Base-by-base conservation (phyloP, 2,797 vertebrate genomes). In the Telmatherina bonti region DNA sequence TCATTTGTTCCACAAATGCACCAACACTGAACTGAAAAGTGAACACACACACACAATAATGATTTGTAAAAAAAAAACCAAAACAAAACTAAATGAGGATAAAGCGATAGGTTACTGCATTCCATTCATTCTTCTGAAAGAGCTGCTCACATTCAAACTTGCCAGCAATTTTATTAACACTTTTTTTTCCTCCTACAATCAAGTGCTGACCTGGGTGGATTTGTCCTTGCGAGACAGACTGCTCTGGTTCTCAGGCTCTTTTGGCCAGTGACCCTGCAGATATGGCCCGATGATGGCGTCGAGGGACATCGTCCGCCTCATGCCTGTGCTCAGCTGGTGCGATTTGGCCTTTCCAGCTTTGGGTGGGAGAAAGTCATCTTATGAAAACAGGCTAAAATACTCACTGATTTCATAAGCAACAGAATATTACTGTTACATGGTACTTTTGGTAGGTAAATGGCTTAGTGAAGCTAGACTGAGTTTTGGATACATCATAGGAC, bases 191-290 rank as follows among this genome's bases (percentile, higher is more conserved):
- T 3, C 20, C 33, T 26, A 20, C 9, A 49, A 52, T 76, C 26
- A 18, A 10, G n/a, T 30, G 65, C 86, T 41, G 33, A 97, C 96
- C 96, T 97, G 96, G 56, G 96, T 96, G 38, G 95, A 95, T 84
- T 97, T 96, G 93, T 97, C 95, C 80, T 93, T 95, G 87, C 86
- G 83, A 78, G 91, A 91, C 1, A 78, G 85, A 70, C 90, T 61
- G 68, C 85, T 85, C 11, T 73, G 87, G 72, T 89, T 91, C 54
- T 96, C 95, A 0, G 87, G 73, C 26, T 96, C 96, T 83, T 95
- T 94, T 0, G 96, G 96, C 96, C 96, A 97, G 81, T 97, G 96
- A 55, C 96, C 96, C 85, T 96, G 87, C 82, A 97, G 94, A 88
- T 97, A 97, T 0, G 96, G 95, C 55, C 94, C 96, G 58, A 96